Evolutionary conservation across 2,888 invertebrate species (phyloP), one percentile per base, ranked within the genome.

Genomic region (Lasioglossum oenotherae): DNA sequence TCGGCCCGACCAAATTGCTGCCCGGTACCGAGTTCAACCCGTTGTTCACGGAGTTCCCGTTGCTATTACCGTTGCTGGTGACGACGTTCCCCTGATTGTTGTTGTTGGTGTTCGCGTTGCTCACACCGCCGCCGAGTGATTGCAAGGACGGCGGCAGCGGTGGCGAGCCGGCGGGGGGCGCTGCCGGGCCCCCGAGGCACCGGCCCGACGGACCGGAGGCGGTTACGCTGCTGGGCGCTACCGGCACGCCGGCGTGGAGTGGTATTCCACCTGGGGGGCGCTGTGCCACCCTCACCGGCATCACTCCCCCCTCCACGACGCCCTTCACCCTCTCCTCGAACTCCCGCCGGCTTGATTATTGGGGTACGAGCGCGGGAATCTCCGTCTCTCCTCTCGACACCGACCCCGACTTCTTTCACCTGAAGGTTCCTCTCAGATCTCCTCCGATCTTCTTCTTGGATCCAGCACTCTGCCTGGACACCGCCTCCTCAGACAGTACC

Each of bases 191-290:
- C 92, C 95, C 95, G 96, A 96, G 96, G 96, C 95, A 96, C 96
- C 95, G 96, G 96, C 96, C 96, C 96, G 95, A 96, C 96, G 95
- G 96, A 95, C 92, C 95, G 94, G 94, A 95, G 95, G 93, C 95
- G 96, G 96, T 96, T 96, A 96, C 96, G 96, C 96, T 96, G 96
- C 96, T 96, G 96, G 96, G 96, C 96, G 96, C 96, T 96, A 96
- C 96, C 96, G 96, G 96, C 92, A 95, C 96, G 96, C 96, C 95
- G 96, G 96, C 93, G 95, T 96, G 96, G 96, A 96, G 96, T 91
- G 91, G 75, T 96, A 96, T 95, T 96, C 96, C 96, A 96, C 96
- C 96, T 95, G 95, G 94, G 94, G 96, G 96, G 96, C 96, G 96
- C 96, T 96, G 96, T 95, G 95, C 95, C 96, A 96, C 96, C 95